Evolutionary conservation across 2,113 vertebrate genomes (phyloP), one percentile per base, ranked within the genome.

Genomic region (Oryzias woworae): DNA sequence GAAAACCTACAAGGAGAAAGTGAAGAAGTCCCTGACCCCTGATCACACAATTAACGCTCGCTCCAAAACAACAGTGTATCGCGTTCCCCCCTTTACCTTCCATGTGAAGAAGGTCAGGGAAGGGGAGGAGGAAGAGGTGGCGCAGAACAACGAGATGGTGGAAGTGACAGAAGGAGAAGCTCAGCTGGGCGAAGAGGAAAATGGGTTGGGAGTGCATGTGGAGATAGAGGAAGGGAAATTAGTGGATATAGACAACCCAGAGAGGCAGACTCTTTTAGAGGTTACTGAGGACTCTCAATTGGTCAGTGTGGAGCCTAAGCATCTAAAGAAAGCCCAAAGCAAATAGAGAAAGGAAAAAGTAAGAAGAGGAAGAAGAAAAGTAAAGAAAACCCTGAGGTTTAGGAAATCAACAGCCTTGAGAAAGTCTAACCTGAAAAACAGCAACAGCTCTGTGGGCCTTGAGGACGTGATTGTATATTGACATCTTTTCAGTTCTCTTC

Each of bases 21-120:
- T 96, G 82, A 96, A 94, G 84, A 98, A 99, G 85, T 96, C 97
- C 53, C 95, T 98, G 73, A 95, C 92, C 1, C 96, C 96, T 0
- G 95, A 96, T 84, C 95, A 96, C 81, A 88, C 89, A 12, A 80
- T 94, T 36, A 93, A 96, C 0, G 93, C 95, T 47, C 94, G 96
- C 75, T 95, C 95, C 79, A 97, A 96, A 92, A 94, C 93, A 0
- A 92, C 93, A 0, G 94, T 98, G 69, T 99, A 99, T 91, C 97
- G 95, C 47, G 97, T 99, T 66, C 96, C 96, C 0, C 97, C 97
- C 4, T 99, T 99, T 85, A 99, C 97, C 63, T 98, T 99, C 88
- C 93, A 97, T 0, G 97, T 99, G 48, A 99, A 99, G 93, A 99
- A 99, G 89, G 94, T 98, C 85, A 90, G 97, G 48, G 95, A 95